Evolutionary conservation across 2,797 vertebrate genomes (phyloP), one percentile per base, ranked within the genome.

Genomic region (Gallinago stenura): DNA sequence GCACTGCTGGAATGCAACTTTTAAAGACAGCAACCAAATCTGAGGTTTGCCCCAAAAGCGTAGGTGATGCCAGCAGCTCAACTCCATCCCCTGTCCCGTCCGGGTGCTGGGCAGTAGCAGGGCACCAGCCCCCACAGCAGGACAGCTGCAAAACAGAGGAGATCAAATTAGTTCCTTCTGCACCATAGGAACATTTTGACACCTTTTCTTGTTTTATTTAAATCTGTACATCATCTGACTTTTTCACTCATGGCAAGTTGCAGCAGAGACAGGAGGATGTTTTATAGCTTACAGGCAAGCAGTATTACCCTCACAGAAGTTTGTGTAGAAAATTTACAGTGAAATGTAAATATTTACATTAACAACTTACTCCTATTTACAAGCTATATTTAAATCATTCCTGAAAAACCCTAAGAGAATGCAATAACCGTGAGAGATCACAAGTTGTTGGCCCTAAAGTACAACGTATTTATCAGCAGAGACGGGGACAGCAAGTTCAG

Each of bases 31-130:
- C 2, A 68, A 51, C 54, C 4, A 22, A 66, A 26, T 17, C 15
- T 6, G 10, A 87, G 24, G 13, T 25, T 10, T 30, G 6, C 58
- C 56, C n/a, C 19, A 2, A 39, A 46, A 33, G 4, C 0, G 0
- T 4, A 19, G 15, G 28, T 50, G n/a, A 12, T 24, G 25, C 41
- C 28, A 14, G 37, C 43, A 71, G 33, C 60, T 46, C 26, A 46
- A 0, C 16, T 39, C 10, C 1, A 4, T 16, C 13, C 19, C 50
- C 31, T 20, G 17, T 31, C 15, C 45, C 31, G 18, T 3, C 7
- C 6, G 2, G 24, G 31, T 50, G 19, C 50, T 9, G 20, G 28
- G 50, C 9, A 65, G 39, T 4, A 61, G 19, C 54, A 17, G 12
- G 8, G 15, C 69, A 31, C 16, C 73, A 65, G 4, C 18, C 24